phyloP scores from a whole-genome alignment of 2,797 vertebrate species.

The Astyanax mexicanus region DNA sequence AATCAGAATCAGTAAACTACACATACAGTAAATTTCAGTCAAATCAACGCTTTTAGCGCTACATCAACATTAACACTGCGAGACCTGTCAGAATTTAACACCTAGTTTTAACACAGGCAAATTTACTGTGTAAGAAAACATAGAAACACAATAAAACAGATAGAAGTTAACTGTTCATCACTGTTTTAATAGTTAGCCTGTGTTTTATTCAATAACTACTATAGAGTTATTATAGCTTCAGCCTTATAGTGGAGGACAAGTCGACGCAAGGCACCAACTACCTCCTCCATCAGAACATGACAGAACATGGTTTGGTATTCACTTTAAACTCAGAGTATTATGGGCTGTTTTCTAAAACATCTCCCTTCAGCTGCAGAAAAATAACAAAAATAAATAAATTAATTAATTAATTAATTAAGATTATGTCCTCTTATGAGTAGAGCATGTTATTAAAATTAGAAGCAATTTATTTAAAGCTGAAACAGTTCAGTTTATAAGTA shows the following conservation, averaged over 20 bases:
- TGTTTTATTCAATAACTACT: not conserved
- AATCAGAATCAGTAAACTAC: not conserved
- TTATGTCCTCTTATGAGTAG: no score
- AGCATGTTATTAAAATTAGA: no score
- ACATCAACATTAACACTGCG: no score
- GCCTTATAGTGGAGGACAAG: not conserved
- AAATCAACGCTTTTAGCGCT: no score
- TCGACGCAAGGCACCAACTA: not conserved
- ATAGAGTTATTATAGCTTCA: not conserved
- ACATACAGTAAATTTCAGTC: no score
- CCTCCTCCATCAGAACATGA: not conserved
- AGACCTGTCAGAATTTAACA: no score
- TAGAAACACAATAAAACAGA: not conserved
- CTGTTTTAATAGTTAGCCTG: not conserved
- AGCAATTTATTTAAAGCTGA: not conserved
- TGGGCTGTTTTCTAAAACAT: no score
- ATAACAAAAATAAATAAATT: no score
- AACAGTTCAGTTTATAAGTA: not conserved
- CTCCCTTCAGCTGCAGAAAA: not conserved
- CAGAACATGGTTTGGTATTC: slow-evolving; percentile 3
- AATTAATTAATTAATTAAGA: no score
- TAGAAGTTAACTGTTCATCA: not conserved
- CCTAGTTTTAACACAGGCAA: no score
- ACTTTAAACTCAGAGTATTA: not conserved
- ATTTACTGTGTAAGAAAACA: not conserved